Conservation (phyloP, 2,888 invertebrate species). For the Pristionchus exspectatus region DNA sequence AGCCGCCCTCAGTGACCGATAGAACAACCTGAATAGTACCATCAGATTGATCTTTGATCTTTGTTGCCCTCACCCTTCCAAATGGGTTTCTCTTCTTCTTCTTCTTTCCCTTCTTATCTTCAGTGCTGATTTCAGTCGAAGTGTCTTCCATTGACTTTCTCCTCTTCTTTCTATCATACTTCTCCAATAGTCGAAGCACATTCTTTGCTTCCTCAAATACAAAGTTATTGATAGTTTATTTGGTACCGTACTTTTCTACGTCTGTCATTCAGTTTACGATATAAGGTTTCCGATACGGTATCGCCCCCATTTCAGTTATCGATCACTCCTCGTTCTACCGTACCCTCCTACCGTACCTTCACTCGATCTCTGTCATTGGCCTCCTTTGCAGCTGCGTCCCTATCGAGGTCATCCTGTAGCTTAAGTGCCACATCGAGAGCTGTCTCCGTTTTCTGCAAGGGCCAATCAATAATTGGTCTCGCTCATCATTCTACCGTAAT, state of each 20-base stretch:
- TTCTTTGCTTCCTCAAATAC: background rate
- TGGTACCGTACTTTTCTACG: background rate
- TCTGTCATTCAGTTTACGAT: too few species aligned
- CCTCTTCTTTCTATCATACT: slow-evolving; percentile 10
- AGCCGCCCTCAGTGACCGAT: slow-evolving; percentile 23
- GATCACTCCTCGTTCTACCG: too few species aligned
- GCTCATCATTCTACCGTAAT: too few species aligned
- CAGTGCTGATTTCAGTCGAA: background rate
- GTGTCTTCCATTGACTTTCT: background rate
- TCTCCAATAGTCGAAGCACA: background rate
- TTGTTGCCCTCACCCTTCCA: background rate
- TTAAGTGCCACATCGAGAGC: background rate
- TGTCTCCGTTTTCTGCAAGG: slow-evolving; percentile 4
- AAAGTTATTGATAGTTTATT: background rate
- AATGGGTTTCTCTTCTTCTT: background rate
- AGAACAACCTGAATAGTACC: background rate
- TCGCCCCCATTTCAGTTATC: too few species aligned
- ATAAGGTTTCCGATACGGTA: too few species aligned
- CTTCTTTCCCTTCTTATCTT: background rate
- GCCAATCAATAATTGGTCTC: background rate
- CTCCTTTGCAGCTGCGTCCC: background rate
- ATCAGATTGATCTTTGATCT: background rate
- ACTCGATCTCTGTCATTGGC: background rate
- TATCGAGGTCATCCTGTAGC: background rate
- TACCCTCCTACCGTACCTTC: background rate